These are phyloP conservation scores for Microhierax caerulescens DNA, from an alignment of 2,797 vertebrate genomes.

Conservation along the genomic window DNA sequence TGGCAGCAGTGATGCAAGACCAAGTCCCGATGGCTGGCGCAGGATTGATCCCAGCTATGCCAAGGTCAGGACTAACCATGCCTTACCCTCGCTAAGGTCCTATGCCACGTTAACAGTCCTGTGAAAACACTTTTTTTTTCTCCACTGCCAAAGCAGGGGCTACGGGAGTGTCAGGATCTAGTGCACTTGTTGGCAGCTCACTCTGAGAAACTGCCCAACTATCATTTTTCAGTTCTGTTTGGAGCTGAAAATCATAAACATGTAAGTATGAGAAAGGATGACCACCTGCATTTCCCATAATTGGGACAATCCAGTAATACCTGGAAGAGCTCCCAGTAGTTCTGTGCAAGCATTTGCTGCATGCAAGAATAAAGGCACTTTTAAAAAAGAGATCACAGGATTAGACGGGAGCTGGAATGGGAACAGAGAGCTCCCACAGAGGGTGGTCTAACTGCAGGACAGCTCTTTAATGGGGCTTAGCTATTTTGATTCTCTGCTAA, in stretches of 20 bases:
- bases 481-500: neutral
- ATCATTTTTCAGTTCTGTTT: fast-evolving
- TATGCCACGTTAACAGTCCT: fast-evolving
- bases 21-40: fast-evolving
- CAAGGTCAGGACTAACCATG: neutral
- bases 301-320: neutral
- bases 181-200: neutral
- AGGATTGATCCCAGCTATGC: fast-evolving
- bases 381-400: neutral
- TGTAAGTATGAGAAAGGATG: fast-evolving
- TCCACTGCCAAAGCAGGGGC: neutral
- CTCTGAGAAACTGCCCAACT: neutral
- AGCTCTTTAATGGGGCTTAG: neutral
- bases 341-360: neutral
- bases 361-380: neutral
- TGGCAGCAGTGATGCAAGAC: fast-evolving
- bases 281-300: neutral
- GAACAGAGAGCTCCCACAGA: neutral
- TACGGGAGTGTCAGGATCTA: fast-evolving
- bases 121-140: neutral
- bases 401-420: neutral
- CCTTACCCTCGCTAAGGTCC: neutral
- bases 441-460: neutral
- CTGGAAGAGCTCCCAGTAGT: neutral
- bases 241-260: neutral